These are phyloP conservation scores for Entomobrya proxima DNA, from an alignment of 2,888 invertebrate species.

Conservation along the genomic window DNA sequence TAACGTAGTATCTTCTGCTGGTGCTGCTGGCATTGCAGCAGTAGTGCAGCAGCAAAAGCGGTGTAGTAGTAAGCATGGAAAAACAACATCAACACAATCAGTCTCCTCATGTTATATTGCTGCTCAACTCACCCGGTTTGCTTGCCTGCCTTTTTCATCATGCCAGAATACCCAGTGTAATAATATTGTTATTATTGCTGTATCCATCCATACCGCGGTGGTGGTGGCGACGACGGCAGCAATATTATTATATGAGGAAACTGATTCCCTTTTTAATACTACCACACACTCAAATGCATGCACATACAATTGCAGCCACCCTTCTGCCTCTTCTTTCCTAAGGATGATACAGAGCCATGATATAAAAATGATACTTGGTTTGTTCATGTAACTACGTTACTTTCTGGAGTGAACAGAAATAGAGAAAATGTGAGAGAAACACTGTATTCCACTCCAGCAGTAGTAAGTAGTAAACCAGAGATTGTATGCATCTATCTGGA, in stretches of 20 bases:
- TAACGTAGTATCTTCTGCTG: no score
- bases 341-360: background rate
- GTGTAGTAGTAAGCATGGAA: no score
- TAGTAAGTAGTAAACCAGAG: no score
- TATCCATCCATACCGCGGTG: no score
- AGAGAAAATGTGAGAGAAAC: background rate
- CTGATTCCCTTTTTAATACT: slow-evolving; percentile 26
- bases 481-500: no score
- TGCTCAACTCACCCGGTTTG: background rate
- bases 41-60: no score
- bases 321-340: background rate
- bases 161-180: no score
- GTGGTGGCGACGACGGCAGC: background rate
- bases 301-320: background rate
- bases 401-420: slow-evolving; percentile 12
- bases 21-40: no score
- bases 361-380: slow-evolving; percentile 22
- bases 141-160: background rate
- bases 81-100: no score
- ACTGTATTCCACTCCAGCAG: slow-evolving; percentile 19
- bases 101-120: no score
- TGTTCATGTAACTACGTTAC: no score
- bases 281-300: background rate
- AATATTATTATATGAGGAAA: background rate
- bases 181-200: slow-evolving; percentile 25